A percentile compares a stretch with the other conserved stretches of the same genome.
Conservation (phyloP, 2,113 vertebrate species). For the Trichomycterus rosablanca region DNA sequence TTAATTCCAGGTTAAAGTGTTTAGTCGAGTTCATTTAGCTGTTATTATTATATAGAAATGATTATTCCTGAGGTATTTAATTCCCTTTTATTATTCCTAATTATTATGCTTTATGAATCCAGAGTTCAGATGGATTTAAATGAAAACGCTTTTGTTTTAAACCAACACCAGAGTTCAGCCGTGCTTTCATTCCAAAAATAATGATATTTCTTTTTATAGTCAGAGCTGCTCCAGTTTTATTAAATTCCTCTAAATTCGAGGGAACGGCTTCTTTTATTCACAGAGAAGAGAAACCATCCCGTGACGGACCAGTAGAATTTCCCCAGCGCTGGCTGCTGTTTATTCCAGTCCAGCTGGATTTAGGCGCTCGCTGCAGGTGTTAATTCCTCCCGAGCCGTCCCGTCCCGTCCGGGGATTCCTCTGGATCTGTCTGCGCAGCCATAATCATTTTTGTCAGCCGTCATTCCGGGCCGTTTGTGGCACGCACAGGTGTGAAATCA, state of each 20-base stretch:
- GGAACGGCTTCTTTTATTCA: background rate
- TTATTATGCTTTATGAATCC: no score
- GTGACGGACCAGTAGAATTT: background rate
- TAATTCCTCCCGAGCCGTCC: background rate
- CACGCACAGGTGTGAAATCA: slow-evolving; percentile 35
- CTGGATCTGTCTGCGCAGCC: background rate
- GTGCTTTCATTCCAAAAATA: no score
- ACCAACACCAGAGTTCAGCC: no score
- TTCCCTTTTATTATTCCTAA: no score
- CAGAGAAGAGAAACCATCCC: background rate
- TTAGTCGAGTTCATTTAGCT: no score
- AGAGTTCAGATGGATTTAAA: background rate
- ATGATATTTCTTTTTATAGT: no score
- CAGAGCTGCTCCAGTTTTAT: background rate
- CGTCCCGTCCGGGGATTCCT: background rate
- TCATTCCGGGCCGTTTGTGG: slow-evolving; percentile 14
- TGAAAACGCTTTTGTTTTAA: background rate
- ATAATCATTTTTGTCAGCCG: background rate
- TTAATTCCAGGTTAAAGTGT: no score
- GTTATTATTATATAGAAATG: no score
- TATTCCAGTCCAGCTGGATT: background rate
- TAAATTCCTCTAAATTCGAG: background rate
- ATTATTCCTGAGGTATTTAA: no score
- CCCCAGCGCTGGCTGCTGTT: background rate
- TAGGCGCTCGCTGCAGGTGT: no score